Percentiles rank a stretch among this genome's conserved stretches.
phyloP scores from a whole-genome alignment of 2,797 vertebrate species.

The Champsocephalus gunnari region DNA sequence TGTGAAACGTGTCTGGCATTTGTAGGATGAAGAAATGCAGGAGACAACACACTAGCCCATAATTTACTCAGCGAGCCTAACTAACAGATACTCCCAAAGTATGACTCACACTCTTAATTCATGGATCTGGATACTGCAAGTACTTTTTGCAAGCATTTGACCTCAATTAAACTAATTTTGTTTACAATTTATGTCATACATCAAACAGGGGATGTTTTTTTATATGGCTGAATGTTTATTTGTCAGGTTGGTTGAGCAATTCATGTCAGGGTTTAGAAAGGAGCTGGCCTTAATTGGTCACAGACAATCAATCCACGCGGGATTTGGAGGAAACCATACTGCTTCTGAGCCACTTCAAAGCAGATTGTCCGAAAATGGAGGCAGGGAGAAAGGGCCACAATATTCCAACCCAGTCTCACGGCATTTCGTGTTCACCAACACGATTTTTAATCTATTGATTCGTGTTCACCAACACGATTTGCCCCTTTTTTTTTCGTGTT shows the following conservation, averaged over 20 bases:
- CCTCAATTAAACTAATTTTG: slow-evolving; percentile 40
- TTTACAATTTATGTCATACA: slow-evolving; percentile 21
- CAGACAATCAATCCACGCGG: slow-evolving; percentile 20
- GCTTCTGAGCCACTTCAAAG: slow-evolving; percentile 52
- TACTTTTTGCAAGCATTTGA: slow-evolving; percentile 49
- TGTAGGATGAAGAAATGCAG: slow-evolving; percentile 17
- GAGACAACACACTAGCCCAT: slow-evolving; percentile 15
- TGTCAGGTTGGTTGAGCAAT: slow-evolving; percentile 38
- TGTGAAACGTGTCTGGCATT: slow-evolving; percentile 32
- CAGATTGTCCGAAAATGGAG: slow-evolving; percentile 12
- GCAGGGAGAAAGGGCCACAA: slow-evolving; percentile 7
- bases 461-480: too few relatives aligned
- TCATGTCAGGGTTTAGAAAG: slow-evolving; percentile 34
- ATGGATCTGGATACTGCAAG: slow-evolving; percentile 12
- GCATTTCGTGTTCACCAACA: too few relatives aligned
- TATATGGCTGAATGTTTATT: slow-evolving; percentile 39
- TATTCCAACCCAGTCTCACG: slow-evolving; percentile 5
- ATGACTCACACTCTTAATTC: slow-evolving; percentile 51
- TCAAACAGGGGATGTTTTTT: slow-evolving; percentile 21
- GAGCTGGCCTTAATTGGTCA: slow-evolving; percentile 13
- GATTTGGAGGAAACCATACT: slow-evolving; percentile 19
- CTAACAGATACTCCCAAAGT: slow-evolving; percentile 43
- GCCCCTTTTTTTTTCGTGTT: too few relatives aligned
- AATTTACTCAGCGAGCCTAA: slow-evolving; percentile 27
- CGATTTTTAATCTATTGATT: too few relatives aligned